Base-by-base conservation (phyloP, 2,888 invertebrate genomes). In the Pheosia tremula region DNA sequence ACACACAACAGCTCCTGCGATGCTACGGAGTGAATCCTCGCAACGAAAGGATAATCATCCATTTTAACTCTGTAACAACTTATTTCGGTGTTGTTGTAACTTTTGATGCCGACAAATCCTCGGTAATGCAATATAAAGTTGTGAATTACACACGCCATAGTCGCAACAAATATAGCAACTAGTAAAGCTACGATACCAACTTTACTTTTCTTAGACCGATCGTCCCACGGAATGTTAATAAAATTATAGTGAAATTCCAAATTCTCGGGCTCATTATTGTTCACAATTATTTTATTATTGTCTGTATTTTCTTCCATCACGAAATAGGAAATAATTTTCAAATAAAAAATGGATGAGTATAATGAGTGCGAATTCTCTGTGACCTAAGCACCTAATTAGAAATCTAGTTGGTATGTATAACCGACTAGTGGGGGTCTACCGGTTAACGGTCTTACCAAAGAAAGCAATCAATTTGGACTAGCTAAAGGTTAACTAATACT, bases 201-300 rank as follows among this genome's bases (percentile, higher is more conserved):
- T 85, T 91, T 91, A 72, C 89, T 92, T 66, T 69, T 83, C 9
- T 68, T 72, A 5, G 89, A 75, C 11, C 92, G 82, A 60, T 90
- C 87, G 59, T 91, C 91, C 92, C 92, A 93, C 10, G 92, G 91
- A 24, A 61, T 81, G 61, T 82, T 84, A 45, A 91, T 75, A 69
- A 91, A 91, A 78, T 88, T 86, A 67, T 82, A 87, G 64, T 77
- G 74, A 65, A 82, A 90, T 63, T 84, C 80, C 60, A 83, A 76
- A 60, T 82, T 73, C 60, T 84, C 79, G 5, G 63, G 63, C 36
- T 80, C 74, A n/a, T 65, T 68, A 13, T 72, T 66, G 37, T 74
- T 82, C 39, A 82, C 83, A 54, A 77, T 66, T 64, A 83, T 80
- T 82, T 82, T 85, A 64, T 89, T 87, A 59, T 71, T 54, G 53